A percentile compares a stretch with the other conserved stretches of the same genome.
These are phyloP conservation scores for Oophaga sylvatica DNA, from an alignment of 2,797 vertebrate genomes.

Conservation along the genomic window DNA sequence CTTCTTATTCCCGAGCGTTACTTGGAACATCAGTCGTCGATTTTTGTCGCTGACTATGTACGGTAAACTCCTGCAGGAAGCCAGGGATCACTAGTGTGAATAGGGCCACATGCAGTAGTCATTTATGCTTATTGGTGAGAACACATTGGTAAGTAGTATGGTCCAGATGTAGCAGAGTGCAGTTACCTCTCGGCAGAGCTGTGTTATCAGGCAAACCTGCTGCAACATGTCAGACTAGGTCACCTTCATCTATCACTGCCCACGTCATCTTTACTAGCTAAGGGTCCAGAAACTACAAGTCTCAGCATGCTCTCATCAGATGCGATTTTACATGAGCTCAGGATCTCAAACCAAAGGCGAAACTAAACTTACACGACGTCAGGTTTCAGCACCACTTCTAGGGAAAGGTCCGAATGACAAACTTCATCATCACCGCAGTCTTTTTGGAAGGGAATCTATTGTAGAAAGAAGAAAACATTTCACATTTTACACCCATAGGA, in stretches of 20 bases:
- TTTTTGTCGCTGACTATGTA: constrained; percentile 80
- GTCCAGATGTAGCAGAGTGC: background rate
- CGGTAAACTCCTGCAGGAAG: constrained; percentile 73
- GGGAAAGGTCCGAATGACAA: constrained; percentile 83
- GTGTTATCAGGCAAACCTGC: too few species aligned
- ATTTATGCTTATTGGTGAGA: background rate
- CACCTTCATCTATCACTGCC: too few species aligned
- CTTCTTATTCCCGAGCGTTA: constrained; percentile 80
- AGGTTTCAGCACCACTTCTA: constrained; percentile 75
- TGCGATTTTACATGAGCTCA: too few species aligned
- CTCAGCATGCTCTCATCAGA: too few species aligned
- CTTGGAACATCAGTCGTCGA: constrained; percentile 78
- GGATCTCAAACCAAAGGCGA: background rate
- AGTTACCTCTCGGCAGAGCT: background rate
- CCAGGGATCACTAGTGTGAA: background rate
- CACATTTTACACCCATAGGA: background rate
- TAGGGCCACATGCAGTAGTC: background rate
- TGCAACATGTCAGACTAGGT: too few species aligned
- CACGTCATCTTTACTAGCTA: too few species aligned
- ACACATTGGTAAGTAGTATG: background rate
- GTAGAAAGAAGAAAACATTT: background rate
- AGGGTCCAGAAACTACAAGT: too few species aligned
- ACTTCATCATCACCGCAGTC: constrained; percentile 89
- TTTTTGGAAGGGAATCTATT: constrained; percentile 87
- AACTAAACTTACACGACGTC: constrained; percentile 73